Base-by-base conservation (phyloP, 2,888 invertebrate genomes). In the Rotaria magnacalcarata region DNA sequence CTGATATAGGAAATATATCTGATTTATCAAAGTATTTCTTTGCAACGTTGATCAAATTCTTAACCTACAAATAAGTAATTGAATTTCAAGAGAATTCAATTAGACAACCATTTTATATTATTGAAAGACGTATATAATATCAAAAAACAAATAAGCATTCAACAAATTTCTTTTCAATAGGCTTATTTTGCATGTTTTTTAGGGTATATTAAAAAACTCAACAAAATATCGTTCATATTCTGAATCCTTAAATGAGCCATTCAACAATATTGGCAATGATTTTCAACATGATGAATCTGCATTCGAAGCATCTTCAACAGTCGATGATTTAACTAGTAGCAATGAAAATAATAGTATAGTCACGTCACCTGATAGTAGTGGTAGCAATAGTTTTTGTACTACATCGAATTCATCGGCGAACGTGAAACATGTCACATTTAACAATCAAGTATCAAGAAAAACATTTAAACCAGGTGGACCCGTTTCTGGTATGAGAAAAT, bases 391-490 rank as follows among this genome's bases (percentile, higher is more conserved):
- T 67, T 47, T 47, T 24, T 80, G n/a, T 47, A 14, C 47, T 47
- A 80, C 80, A 80, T 47, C 80, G 24, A 43, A n/a, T n/a, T 43
- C 47, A n/a, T 47, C 80, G 5, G 7, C 2, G 11, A 47, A 47
- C 24, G 80, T 80, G 2, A 86, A 86, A 60, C 43, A 43, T 84
- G 86, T 86, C 4, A 85, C 86, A 41, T 86, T 86, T 60, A 86
- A 75, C 47, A 86, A 86, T 19, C 86, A 86, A 85, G 86, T 86
- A 75, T 80, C 85, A 8, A 67, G 85, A 41, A 86, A 86, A 84
- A 56, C 85, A n/a, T 86, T 86, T 47, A 86, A 86, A 85, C 86
- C 86, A 58, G 85, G 85, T 50, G 85, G 85, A 6, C 85, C 86
- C 11, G 84, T 86, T 11, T 58, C 58, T 41, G 86, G 86, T 50